Conservation (phyloP, 2,888 invertebrate genomes). For the Papilio gigon region DNA sequence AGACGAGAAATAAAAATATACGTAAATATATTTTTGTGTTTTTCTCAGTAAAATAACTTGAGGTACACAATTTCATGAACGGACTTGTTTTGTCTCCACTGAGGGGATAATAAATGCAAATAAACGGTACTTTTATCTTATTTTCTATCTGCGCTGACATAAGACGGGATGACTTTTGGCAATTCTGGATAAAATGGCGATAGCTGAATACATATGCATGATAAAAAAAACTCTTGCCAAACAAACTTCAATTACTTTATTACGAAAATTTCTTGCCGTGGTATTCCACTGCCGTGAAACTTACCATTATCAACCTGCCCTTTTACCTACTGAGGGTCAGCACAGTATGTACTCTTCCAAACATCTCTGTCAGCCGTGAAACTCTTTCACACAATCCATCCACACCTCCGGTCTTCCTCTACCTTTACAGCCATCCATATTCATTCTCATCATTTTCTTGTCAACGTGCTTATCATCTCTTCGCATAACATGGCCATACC, state of each 20-base stretch:
- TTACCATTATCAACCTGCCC: too few relatives aligned
- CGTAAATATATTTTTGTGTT: constrained; percentile 27
- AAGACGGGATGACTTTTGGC: constrained; percentile 24
- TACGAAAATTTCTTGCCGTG: too few relatives aligned
- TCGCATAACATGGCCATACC: too few relatives aligned
- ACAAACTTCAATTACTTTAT: constrained; percentile 29
- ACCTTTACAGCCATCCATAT: too few relatives aligned
- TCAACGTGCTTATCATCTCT: too few relatives aligned
- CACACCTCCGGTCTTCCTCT: too few relatives aligned
- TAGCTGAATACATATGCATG: constrained; percentile 18
- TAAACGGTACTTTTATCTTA: constrained; percentile 37
- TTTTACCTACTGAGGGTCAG: too few relatives aligned
- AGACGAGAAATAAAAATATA: constrained; percentile 18
- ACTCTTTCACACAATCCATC: too few relatives aligned
- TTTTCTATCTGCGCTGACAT: constrained; percentile 34
- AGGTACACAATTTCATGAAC: constrained; percentile 38
- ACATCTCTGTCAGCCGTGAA: too few relatives aligned
- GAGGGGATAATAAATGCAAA: constrained; percentile 38
- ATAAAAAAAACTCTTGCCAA: constrained; percentile 25
- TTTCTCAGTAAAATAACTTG: constrained; percentile 1
- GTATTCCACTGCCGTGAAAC: too few relatives aligned
- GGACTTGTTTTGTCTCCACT: constrained; percentile 35
- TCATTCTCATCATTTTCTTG: too few relatives aligned
- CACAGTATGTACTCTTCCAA: too few relatives aligned
- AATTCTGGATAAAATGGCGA: constrained; percentile 29